Conservation (phyloP, 2,797 vertebrate genomes). For the Kryptolebias ocellatus region DNA sequence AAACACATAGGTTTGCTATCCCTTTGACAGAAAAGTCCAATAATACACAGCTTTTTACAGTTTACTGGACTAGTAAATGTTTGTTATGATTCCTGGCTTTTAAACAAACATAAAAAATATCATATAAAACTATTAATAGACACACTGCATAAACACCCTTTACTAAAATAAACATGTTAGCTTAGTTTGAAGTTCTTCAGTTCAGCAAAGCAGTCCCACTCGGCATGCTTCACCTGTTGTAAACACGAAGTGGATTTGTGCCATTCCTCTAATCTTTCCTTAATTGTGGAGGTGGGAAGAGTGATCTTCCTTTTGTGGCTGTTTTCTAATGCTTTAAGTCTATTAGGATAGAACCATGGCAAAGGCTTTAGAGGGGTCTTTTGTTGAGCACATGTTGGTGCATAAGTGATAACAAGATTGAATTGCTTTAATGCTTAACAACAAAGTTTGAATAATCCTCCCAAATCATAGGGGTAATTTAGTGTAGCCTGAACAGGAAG, state of each 20-base stretch:
- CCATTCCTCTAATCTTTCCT: conserved; percentile 63
- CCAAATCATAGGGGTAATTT: conserved; percentile 39
- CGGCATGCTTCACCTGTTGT: conserved; percentile 53
- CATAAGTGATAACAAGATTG: conserved; percentile 74
- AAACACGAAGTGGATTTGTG: conserved; percentile 67
- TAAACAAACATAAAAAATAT: too few relatives aligned
- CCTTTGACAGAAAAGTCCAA: too few relatives aligned
- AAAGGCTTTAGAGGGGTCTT: conserved; percentile 72
- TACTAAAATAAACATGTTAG: conserved; percentile 4
- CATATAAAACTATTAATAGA: too few relatives aligned
- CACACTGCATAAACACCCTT: background rate
- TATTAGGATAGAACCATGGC: conserved; percentile 75
- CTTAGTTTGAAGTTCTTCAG: conserved; percentile 29
- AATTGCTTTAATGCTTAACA: conserved; percentile 73
- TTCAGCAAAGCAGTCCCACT: conserved; percentile 35
- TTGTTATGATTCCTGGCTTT: too few relatives aligned
- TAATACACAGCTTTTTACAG: too few relatives aligned
- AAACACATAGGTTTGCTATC: too few relatives aligned
- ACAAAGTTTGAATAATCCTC: conserved; percentile 75
- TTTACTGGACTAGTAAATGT: too few relatives aligned
- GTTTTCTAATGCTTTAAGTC: conserved; percentile 76
- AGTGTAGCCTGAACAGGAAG: conserved; percentile 35
- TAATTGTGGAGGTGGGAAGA: conserved; percentile 72
- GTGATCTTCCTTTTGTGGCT: conserved; percentile 71
- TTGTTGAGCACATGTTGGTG: conserved; percentile 72